These are phyloP conservation scores for Popillia japonica DNA, from an alignment of 1,140 invertebrate genomes.

Conservation along the genomic window DNA sequence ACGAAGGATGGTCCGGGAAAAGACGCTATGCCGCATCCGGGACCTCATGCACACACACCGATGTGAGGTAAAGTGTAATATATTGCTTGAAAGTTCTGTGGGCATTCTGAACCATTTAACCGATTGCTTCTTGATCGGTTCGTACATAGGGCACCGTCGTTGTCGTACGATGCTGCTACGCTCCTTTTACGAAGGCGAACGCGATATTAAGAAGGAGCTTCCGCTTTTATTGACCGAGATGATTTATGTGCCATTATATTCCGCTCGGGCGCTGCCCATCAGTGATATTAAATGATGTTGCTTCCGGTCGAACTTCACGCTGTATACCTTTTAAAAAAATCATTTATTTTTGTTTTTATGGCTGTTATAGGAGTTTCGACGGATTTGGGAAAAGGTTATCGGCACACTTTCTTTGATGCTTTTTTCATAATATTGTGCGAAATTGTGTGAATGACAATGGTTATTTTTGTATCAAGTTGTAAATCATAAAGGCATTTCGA, in stretches of 20 bases:
- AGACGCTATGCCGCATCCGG: not conserved
- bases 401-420: not conserved
- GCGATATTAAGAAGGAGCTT: not conserved
- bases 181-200: not conserved
- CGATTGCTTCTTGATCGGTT: conserved; percentile 17
- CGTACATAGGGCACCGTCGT: not conserved
- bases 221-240: conserved; percentile 17
- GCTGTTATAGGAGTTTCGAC: not conserved
- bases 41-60: not conserved
- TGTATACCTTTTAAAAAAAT: not conserved
- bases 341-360: not conserved
- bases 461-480: too few relatives aligned
- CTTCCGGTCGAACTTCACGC: not conserved
- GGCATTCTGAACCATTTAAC: conserved; percentile 18
- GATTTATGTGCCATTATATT: conserved; percentile 12
- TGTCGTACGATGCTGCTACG: not conserved
- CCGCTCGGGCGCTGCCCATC: not conserved
- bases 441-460: too few relatives aligned
- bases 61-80: not conserved
- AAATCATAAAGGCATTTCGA: too few relatives aligned
- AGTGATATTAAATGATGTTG: conserved; percentile 14
- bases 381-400: not conserved
- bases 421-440: not conserved
- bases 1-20: not conserved
- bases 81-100: conserved; percentile 10